Evolutionary conservation across 2,113 vertebrate genomes (phyloP).

Genomic region (Andinoacara biseriatus): DNA sequence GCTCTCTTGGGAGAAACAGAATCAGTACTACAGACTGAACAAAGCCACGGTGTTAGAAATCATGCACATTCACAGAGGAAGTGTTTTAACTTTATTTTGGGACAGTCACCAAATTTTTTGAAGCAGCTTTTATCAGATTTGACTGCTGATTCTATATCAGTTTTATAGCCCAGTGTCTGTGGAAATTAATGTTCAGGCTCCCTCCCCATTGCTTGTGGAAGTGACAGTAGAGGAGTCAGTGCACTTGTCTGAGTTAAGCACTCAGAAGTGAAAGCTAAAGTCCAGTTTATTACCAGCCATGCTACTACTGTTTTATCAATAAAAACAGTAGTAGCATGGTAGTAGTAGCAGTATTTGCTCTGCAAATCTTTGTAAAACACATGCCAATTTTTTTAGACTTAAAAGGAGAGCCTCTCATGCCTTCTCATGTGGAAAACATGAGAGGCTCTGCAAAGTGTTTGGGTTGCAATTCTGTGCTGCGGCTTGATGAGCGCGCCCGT

Average conservation of each 20-base stretch:
- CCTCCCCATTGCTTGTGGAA: too few species aligned
- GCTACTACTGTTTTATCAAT: not conserved
- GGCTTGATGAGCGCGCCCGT: not conserved
- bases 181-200: not conserved
- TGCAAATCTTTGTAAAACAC: not conserved
- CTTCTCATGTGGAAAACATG: not conserved
- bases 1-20: not conserved
- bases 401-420: not conserved
- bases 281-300: not conserved
- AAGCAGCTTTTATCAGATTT: not conserved
- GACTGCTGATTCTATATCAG: not conserved
- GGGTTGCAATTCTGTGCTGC: not conserved
- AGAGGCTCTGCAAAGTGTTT: not conserved
- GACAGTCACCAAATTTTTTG: too few species aligned
- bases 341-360: not conserved
- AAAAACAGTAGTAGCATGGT: not conserved
- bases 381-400: too few species aligned
- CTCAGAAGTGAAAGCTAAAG: rapidly evolving
- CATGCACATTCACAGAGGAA: not conserved
- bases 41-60: not conserved
- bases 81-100: not conserved
- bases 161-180: not conserved
- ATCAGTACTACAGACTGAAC: not conserved
- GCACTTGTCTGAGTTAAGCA: too few species aligned
- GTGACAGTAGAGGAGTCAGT: too few species aligned